These are phyloP conservation scores for Cyanocitta stelleri DNA, from an alignment of 2,113 vertebrate genomes.

Conservation along the genomic window DNA sequence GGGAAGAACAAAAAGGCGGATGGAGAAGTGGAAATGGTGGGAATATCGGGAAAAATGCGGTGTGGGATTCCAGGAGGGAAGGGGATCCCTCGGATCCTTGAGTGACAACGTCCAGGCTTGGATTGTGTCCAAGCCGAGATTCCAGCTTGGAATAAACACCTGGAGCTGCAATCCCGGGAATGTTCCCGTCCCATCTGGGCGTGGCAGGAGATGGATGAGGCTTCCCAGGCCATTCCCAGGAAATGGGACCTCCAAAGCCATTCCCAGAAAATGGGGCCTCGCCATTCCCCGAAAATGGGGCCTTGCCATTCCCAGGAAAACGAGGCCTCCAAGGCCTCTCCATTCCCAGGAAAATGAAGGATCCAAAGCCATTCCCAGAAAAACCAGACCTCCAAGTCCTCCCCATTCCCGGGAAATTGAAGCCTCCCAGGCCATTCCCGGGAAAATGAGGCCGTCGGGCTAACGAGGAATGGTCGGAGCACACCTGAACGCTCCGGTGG, in stretches of 20 bases:
- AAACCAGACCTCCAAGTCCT: background rate
- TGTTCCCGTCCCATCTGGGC: slow-evolving; percentile 56
- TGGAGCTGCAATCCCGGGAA: background rate
- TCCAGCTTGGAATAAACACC: slow-evolving; percentile 65
- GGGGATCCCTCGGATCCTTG: background rate
- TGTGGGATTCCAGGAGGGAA: background rate
- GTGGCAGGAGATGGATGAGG: slow-evolving; percentile 64
- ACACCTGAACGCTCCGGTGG: slow-evolving; percentile 64
- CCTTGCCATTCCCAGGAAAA: background rate
- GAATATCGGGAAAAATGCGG: background rate
- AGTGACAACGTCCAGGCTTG: background rate
- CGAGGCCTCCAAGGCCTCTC: background rate
- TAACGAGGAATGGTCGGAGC: slow-evolving; percentile 70
- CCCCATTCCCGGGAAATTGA: background rate
- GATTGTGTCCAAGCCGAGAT: background rate
- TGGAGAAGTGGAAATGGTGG: background rate
- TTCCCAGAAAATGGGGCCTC: fast-evolving
- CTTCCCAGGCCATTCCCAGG: background rate
- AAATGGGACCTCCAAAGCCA: background rate
- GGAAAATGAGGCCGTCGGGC: slow-evolving; percentile 71
- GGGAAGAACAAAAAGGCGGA: background rate
- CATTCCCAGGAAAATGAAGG: background rate
- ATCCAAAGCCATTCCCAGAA: background rate
- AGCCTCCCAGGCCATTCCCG: background rate
- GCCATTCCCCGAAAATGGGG: background rate